Evolutionary conservation across 2,888 invertebrate species (phyloP), one percentile per base, ranked within the genome.

Genomic region (Sarcophaga rosellei): DNA sequence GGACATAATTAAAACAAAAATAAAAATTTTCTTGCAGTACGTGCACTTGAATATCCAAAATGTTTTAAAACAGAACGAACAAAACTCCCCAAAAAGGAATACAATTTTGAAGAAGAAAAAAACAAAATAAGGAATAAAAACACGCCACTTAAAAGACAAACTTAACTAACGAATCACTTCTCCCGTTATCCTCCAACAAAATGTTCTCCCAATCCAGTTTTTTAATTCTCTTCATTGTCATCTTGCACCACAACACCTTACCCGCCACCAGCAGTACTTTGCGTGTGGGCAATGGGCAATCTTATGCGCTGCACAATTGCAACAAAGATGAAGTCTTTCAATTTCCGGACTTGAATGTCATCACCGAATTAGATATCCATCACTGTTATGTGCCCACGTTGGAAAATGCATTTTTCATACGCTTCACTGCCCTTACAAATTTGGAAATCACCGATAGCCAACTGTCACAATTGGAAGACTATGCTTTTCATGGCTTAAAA

Each of bases 331-430:
- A 81, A 8, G 15, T 87, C 5, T 73, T 85, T 25, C 72, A 84
- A 81, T 63, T 72, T 88, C 66, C 87, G 75, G 80, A 80, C 65
- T 63, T 65, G 12, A 81, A n/a, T 61, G 25, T 76, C 12, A 86
- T 89, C 72, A 85, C 77, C 3, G 90, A 90, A 21, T 78, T 93
- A 2, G 89, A 85, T 23, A 87, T 91, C 1, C 84, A 85, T 44
- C 90, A 91, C 65, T 92, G 93, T 87, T 89, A 88, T 23, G 86
- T 92, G 3, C 78, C 89, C 20, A 88, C 88, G 6, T 79, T 93
- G 62, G 90, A 90, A 63, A 93, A 92, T 88, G 92, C 90, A 0
- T 82, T 90, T 25, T 93, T 93, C 21, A 66, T 91, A 12, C 90
- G 90, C 1, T 90, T 89, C 61, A 80, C 17, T 3, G 88, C 90